These are phyloP conservation scores for Cyprinus carpio DNA, from an alignment of 2,113 vertebrate species.

Conservation along the genomic window DNA sequence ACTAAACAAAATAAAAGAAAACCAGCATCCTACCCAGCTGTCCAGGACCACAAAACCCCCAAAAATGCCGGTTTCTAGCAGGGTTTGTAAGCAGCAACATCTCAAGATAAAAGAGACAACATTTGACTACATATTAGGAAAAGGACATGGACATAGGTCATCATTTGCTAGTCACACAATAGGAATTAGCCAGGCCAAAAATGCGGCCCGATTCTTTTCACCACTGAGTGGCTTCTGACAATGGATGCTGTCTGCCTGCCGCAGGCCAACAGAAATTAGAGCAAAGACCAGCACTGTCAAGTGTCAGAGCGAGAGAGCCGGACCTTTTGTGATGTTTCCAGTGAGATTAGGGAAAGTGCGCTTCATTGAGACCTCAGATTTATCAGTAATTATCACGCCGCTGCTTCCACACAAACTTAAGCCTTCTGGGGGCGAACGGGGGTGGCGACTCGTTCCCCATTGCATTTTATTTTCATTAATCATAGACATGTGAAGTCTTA, in stretches of 20 bases:
- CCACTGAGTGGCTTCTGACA: constrained; percentile 44
- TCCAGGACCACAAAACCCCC: not conserved
- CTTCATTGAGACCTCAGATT: constrained; percentile 50
- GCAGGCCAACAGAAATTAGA: constrained; percentile 47
- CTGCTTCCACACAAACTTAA: constrained; percentile 46
- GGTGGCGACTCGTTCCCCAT: not conserved
- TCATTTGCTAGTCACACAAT: constrained; percentile 18
- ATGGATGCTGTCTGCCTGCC: constrained; percentile 44
- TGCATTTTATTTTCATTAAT: constrained; percentile 53
- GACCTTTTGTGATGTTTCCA: constrained; percentile 46
- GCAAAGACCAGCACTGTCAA: constrained; percentile 42
- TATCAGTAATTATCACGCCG: constrained; percentile 47
- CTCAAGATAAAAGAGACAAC: not conserved
- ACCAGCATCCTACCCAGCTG: too few species aligned
- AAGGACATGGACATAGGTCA: constrained; percentile 3
- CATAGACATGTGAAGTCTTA: constrained; percentile 50
- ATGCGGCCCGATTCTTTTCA: constrained; percentile 40
- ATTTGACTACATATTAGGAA: constrained; percentile 30
- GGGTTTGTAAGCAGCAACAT: not conserved
- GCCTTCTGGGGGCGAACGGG: constrained; percentile 25
- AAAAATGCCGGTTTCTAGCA: not conserved
- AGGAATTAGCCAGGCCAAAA: constrained; percentile 34
- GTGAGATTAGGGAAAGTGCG: constrained; percentile 45
- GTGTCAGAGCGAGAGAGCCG: constrained; percentile 43
- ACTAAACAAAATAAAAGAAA: too few species aligned